Evolutionary conservation across 1,140 invertebrate genomes (phyloP).

Genomic region (Pseudomyrmex pallidus): DNA sequence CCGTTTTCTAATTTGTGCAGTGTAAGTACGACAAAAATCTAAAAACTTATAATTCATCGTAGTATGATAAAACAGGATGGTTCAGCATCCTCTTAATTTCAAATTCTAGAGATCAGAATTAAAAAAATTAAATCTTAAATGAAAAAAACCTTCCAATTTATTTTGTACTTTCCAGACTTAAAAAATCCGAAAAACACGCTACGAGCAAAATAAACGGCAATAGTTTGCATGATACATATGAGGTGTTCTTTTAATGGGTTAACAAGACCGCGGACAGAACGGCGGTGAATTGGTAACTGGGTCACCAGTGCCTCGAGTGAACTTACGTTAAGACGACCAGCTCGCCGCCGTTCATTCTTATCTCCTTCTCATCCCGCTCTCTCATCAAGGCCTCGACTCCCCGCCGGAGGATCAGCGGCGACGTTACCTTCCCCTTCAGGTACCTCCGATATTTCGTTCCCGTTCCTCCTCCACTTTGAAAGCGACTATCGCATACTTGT

Average conservation of each 20-base stretch:
- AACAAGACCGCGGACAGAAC: slow-evolving; percentile 52
- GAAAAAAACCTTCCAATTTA: too few species aligned
- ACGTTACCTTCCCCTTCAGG: slow-evolving; percentile 28
- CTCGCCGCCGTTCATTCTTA: slow-evolving; percentile 61
- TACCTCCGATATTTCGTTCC: slow-evolving; percentile 39
- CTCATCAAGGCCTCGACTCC: not conserved
- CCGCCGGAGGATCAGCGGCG: slow-evolving; percentile 23
- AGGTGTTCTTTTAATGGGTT: slow-evolving; percentile 13
- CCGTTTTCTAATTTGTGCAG: too few species aligned
- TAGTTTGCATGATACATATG: not conserved
- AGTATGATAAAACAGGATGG: too few species aligned
- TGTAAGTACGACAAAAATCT: too few species aligned
- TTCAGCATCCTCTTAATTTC: too few species aligned
- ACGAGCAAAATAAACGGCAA: not conserved
- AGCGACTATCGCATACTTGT: slow-evolving; percentile 24
- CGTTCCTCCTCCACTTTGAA: slow-evolving; percentile 54
- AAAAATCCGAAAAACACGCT: too few species aligned
- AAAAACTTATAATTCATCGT: too few species aligned
- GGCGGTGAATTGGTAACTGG: slow-evolving; percentile 73
- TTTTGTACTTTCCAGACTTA: too few species aligned
- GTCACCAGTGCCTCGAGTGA: slow-evolving; percentile 73
- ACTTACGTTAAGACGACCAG: slow-evolving; percentile 51
- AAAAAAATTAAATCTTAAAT: too few species aligned
- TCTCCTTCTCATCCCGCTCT: slow-evolving; percentile 39
- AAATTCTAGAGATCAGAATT: too few species aligned